Evolutionary conservation across 2,113 vertebrate species (phyloP), one percentile per base, ranked within the genome.

Genomic region (Tonatia bakeri): DNA sequence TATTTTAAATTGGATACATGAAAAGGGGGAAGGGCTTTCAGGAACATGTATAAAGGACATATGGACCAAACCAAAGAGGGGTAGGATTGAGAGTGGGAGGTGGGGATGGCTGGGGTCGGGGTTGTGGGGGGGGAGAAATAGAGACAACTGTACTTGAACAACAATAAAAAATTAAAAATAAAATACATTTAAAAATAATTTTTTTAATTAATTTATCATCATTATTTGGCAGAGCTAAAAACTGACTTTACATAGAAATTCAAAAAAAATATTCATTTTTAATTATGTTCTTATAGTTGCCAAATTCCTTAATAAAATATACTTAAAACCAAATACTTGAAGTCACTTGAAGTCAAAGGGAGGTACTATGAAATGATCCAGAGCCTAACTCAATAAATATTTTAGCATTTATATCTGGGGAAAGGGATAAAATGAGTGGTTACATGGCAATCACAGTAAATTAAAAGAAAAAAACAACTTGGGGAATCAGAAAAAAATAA

Each of bases 291-390:
- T 73, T 86, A 14, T 19, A 73, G 28, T 50, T 91, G 81, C 33
- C 75, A 96, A 82, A 92, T 94, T 94, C 7, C 76, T 95, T 90
- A 93, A 90, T 28, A 97, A 86, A 95, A 94, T 90, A 81, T 72
- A 87, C 28, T 94, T 95, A 82, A 96, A 85, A 87, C 4, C 24
- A 81, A 80, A 91, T 94, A 65, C 20, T 87, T 76, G 16, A 15
- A 89, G 15, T 12, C 36, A 56, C 1, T 82, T 84, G 54, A 92
- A 79, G n/a, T 69, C 40, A 95, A 95, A 77, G 47, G 19, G 54
- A 82, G 43, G 93, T n/a, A 54, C 17, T 77, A 12, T 77, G 50
- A 93, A 88, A 90, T 56, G 47, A 95, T 45, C 45, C n/a, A 94
- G 61, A 65, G 24, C 10, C n/a, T 92, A 47, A 61, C 8, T 54